These are phyloP conservation scores for Antennarius striatus DNA, from an alignment of 2,113 vertebrate species.

Conservation along the genomic window DNA sequence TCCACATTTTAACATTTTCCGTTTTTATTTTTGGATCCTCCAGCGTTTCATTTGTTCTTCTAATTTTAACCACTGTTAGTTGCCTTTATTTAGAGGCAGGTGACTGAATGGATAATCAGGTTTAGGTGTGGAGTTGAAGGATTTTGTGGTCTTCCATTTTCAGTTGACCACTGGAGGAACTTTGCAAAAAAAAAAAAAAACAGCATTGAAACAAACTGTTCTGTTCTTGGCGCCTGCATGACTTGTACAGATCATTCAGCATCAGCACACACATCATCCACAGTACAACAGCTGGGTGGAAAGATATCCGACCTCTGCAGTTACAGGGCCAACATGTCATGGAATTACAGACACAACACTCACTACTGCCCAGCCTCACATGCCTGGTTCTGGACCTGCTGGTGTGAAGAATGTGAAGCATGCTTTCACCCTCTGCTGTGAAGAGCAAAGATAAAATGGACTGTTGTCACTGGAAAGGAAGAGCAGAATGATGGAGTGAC, in stretches of 20 bases:
- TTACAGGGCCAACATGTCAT: constrained; percentile 22
- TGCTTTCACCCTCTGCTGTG: constrained; percentile 69
- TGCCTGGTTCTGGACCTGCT: constrained; percentile 41
- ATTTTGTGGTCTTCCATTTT: not conserved
- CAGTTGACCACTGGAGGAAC: not conserved
- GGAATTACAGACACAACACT: constrained; percentile 37
- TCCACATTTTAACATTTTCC: too few species aligned
- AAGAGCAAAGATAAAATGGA: constrained; percentile 52
- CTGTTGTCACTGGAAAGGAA: constrained; percentile 50
- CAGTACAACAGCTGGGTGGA: not conserved
- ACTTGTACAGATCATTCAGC: not conserved
- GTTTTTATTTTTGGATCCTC: too few species aligned
- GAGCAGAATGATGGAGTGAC: not conserved
- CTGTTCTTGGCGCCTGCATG: constrained; percentile 1
- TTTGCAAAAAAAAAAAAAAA: not conserved
- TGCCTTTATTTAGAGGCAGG: too few species aligned
- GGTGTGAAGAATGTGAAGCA: constrained; percentile 77
- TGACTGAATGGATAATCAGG: too few species aligned
- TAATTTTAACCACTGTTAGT: too few species aligned
- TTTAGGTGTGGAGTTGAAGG: not conserved
- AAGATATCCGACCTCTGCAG: constrained; percentile 2
- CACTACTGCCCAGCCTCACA: constrained; percentile 38
- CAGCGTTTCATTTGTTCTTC: too few species aligned
- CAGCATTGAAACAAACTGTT: not conserved
- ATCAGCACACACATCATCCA: not conserved